Conservation (phyloP, 2,888 invertebrate species). For the Nomada fabriciana region DNA sequence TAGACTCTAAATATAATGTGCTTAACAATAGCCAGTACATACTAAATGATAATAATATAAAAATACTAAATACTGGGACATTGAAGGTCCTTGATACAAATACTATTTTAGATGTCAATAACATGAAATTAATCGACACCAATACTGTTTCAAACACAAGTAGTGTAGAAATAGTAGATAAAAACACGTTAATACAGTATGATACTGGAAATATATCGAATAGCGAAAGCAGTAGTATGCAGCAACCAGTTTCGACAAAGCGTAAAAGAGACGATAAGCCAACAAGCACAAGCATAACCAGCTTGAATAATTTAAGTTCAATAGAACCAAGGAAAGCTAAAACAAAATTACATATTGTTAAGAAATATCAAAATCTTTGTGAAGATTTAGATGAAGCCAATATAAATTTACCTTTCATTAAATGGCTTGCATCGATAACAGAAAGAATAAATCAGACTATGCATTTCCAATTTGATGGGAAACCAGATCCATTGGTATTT, state of each 20-base stretch:
- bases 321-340: constrained; percentile 79
- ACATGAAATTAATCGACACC: constrained; percentile 75
- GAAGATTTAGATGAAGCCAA: constrained; percentile 80
- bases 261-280: constrained; percentile 79
- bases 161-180: constrained; percentile 71
- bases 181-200: constrained; percentile 65
- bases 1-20: constrained; percentile 76
- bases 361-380: constrained; percentile 77
- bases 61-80: constrained; percentile 74
- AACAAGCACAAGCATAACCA: constrained; percentile 62
- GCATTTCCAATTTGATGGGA: constrained; percentile 89
- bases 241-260: constrained; percentile 72
- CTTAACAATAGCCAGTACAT: constrained; percentile 75
- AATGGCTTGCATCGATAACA: constrained; percentile 91
- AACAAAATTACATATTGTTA: constrained; percentile 76
- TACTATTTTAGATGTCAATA: constrained; percentile 76
- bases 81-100: constrained; percentile 77
- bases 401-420: constrained; percentile 86
- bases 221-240: constrained; percentile 43
- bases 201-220: constrained; percentile 62
- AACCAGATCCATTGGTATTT: constrained; percentile 89
- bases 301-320: constrained; percentile 78
- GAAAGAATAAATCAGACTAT: constrained; percentile 91
- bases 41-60: constrained; percentile 76
- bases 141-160: constrained; percentile 68